Evolutionary conservation across 2,797 vertebrate species (phyloP).

Genomic region (Psittacula derbiana): DNA sequence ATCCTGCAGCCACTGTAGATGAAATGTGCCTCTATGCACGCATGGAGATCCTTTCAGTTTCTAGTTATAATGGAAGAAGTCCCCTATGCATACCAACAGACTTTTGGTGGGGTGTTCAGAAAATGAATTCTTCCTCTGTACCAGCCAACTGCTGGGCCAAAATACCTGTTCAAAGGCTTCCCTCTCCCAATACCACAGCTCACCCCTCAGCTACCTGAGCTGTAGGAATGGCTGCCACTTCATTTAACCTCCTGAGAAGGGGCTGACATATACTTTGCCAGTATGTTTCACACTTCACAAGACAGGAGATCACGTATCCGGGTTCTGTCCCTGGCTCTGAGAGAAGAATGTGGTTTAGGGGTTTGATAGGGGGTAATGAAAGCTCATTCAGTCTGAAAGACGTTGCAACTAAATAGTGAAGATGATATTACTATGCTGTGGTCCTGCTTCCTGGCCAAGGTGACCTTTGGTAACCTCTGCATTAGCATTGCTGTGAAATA

Average conservation of each 20-base stretch:
- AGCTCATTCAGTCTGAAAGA: conserved; percentile 18
- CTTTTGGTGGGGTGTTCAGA: neutral
- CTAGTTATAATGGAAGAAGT: neutral
- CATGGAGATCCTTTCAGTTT: neutral
- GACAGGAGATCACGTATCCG: neutral
- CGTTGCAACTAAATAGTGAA: neutral
- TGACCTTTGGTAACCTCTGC: conserved; percentile 24
- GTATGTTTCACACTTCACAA: neutral
- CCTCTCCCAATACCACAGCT: neutral
- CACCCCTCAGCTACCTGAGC: neutral
- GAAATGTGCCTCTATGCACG: neutral
- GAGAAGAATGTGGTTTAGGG: conserved; percentile 4
- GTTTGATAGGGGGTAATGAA: conserved; percentile 21
- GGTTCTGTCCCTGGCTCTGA: neutral
- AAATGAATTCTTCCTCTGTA: neutral
- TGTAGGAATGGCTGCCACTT: neutral
- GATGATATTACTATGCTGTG: neutral
- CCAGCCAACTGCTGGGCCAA: neutral
- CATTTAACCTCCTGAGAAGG: neutral
- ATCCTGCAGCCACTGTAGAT: neutral
- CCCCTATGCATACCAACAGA: neutral
- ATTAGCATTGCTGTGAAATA: conserved; percentile 13
- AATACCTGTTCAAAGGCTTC: neutral
- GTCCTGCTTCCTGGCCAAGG: conserved; percentile 12
- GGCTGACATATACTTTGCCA: neutral